phyloP scores from a whole-genome alignment of 2,113 vertebrate species.

The Pipa parva region DNA sequence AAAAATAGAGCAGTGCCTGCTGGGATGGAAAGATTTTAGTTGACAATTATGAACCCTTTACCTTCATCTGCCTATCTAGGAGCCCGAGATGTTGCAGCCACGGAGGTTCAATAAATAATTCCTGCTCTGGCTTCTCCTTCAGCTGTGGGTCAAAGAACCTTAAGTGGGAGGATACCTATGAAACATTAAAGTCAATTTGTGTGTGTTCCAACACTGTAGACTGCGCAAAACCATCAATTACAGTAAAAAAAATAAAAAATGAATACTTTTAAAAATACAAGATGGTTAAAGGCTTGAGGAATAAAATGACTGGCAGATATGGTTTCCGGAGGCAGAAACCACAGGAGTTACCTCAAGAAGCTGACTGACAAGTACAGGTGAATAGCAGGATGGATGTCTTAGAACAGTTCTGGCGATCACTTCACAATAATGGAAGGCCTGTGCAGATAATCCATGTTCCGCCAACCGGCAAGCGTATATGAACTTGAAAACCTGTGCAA shows the following conservation, averaged over 20 bases:
- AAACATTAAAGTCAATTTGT: too few species aligned
- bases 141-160: conserved; percentile 92
- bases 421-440: conserved; percentile 96
- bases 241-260: too few species aligned
- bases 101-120: conserved; percentile 74
- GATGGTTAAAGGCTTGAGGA: too few species aligned
- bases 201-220: too few species aligned
- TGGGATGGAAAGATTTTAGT: too few species aligned
- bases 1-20: too few species aligned
- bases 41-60: conserved; percentile 46
- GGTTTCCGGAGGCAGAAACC: too few species aligned
- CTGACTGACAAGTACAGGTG: conserved; percentile 79
- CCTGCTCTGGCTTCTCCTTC: conserved; percentile 92
- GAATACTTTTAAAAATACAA: too few species aligned
- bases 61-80: conserved; percentile 80
- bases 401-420: conserved; percentile 83
- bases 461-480: conserved; percentile 92
- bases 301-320: too few species aligned
- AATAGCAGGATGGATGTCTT: conserved; percentile 68
- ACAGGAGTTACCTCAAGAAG: conserved; percentile 76
- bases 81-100: conserved; percentile 78
- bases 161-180: conserved; percentile 81
- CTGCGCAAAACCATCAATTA: too few species aligned
- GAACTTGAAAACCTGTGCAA: conserved; percentile 94
- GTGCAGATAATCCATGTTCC: conserved; percentile 83